Conservation (phyloP, 2,113 vertebrate species). For the Pterophyllum scalare region DNA sequence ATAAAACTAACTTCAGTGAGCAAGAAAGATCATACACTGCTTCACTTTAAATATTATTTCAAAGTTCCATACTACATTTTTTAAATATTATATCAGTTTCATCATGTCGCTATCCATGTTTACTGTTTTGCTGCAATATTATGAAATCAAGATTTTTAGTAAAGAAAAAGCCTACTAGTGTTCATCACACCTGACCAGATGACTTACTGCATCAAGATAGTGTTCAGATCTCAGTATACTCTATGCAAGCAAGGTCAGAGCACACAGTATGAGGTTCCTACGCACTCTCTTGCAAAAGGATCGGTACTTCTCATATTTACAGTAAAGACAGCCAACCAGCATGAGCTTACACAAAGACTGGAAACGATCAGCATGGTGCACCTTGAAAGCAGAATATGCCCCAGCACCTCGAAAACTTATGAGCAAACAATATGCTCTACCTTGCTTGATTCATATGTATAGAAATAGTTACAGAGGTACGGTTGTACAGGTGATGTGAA, state of each 20-base stretch:
- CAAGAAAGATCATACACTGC: background rate
- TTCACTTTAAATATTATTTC: background rate
- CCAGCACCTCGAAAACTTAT: background rate
- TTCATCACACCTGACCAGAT: background rate
- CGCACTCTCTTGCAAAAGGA: background rate
- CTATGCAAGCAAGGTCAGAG: background rate
- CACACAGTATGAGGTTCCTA: background rate
- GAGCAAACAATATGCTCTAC: background rate
- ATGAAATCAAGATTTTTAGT: too few relatives aligned
- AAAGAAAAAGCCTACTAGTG: too few relatives aligned
- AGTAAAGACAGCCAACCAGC: background rate
- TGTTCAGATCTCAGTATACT: background rate
- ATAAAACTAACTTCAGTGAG: background rate
- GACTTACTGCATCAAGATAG: background rate
- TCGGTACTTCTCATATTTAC: background rate
- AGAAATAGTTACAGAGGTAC: background rate
- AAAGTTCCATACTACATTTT: background rate
- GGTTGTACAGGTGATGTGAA: background rate
- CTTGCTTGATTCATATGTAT: background rate
- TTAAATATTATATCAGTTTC: background rate
- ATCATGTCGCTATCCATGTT: background rate
- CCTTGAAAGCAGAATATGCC: background rate
- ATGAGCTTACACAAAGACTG: constrained; percentile 5
- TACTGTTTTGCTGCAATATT: too few relatives aligned
- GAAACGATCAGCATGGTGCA: background rate